Base-by-base conservation (phyloP, 2,888 invertebrate species). In the Autographa pulchrina region DNA sequence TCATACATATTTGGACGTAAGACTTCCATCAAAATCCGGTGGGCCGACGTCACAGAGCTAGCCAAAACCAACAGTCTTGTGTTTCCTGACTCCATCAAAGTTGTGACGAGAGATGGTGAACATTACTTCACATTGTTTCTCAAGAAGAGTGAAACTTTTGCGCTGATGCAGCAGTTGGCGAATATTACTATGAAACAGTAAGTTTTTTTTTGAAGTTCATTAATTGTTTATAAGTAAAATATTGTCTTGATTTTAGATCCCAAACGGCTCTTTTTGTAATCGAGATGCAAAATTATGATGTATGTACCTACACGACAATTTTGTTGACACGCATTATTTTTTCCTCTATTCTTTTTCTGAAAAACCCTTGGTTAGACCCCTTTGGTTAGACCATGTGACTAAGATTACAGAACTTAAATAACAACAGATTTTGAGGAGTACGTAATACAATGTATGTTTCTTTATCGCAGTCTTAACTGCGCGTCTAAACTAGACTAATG, bases 121-220 rank as follows among this genome's bases (percentile, higher is more conserved):
- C 98, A 98, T 94, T 97, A 98, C 90, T 99, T 99, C 93, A 99
- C 98, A 11, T 97, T 99, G 97, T 98, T 99, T 88, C 93, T 99
- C 80, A 98, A 97, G 89, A 98, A 98, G 89, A 97, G 97, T 68
- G 99, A 99, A 91, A 99, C 99, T 0, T 99, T 98, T 92, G 97
- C 97, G 18, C 92, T 99, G 83, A 99, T 99, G 97, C 98, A 99
- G 88, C 99, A 99, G 91, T 96, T 99, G 58, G 98, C 99, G 67
- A 99, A 99, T 95, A 97, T 99, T 94, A 99, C 99, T 70, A 99
- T 99, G 97, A 99, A 99, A 96, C 97, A 98, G 97, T 97, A 91
- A 96, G 95, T 92, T 54, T 58, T 31, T 31, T 58, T 16, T 31
- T 16, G 4, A 6, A 16, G n/a, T n/a, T 48, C 6, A 41, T 41